These are phyloP conservation scores for Xestia sexstrigata DNA, from an alignment of 2,888 invertebrate genomes.

Conservation along the genomic window DNA sequence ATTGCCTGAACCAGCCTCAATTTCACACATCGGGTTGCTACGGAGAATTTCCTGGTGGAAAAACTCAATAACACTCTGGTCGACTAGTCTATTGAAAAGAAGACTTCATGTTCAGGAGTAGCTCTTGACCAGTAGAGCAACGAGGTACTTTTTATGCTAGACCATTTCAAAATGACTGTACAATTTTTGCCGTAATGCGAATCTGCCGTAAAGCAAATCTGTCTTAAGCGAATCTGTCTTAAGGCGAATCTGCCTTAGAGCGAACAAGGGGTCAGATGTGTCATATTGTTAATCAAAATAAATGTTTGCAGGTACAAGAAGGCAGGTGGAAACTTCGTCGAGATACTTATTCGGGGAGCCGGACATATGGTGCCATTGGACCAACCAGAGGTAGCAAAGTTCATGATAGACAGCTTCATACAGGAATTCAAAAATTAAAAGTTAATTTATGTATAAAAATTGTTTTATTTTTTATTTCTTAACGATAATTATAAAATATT, in stretches of 20 bases:
- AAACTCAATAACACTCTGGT: background rate
- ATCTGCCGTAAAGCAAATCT: too few relatives aligned
- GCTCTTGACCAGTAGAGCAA: background rate
- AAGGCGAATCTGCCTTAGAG: too few relatives aligned
- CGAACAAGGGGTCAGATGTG: too few relatives aligned
- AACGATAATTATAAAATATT: slow-evolving; percentile 47
- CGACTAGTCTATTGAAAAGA: background rate
- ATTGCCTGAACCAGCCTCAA: background rate
- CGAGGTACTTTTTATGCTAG: too few relatives aligned
- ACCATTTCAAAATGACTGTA: too few relatives aligned
- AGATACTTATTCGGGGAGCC: slow-evolving; percentile 88
- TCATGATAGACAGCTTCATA: slow-evolving; percentile 73
- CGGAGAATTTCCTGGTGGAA: too few relatives aligned
- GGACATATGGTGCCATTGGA: slow-evolving; percentile 91
- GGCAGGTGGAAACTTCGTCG: slow-evolving; percentile 86
- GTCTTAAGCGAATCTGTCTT: too few relatives aligned
- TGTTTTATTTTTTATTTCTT: slow-evolving; percentile 36
- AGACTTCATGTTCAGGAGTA: background rate
- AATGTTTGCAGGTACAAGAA: slow-evolving; percentile 81
- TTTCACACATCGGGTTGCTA: background rate
- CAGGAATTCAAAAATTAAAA: slow-evolving; percentile 70
- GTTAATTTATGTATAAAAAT: slow-evolving; percentile 31
- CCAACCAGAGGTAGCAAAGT: slow-evolving; percentile 82
- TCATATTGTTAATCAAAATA: background rate
- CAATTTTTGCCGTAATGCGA: too few relatives aligned